These are phyloP conservation scores for Sthenelais limicola DNA, from an alignment of 2,888 invertebrate species.

Conservation along the genomic window DNA sequence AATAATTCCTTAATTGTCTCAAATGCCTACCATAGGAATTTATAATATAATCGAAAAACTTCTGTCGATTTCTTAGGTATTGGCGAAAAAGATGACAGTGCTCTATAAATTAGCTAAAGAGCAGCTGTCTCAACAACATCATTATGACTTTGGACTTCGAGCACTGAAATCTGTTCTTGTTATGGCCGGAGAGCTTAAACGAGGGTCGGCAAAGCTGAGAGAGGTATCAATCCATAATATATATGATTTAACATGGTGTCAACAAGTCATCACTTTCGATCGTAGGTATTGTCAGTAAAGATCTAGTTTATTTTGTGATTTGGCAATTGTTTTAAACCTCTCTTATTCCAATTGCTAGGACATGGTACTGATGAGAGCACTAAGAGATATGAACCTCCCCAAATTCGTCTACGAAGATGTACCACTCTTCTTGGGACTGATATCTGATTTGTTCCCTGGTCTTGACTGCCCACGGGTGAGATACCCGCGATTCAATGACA, in stretches of 20 bases:
- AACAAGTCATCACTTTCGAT: neutral
- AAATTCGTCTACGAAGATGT: conserved; percentile 95
- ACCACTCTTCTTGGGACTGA: conserved; percentile 88
- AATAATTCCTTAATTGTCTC: too few relatives aligned
- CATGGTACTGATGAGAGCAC: conserved; percentile 90
- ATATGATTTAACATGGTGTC: neutral
- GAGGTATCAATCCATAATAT: conserved; percentile 76
- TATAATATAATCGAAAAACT: too few relatives aligned
- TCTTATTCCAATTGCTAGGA: too few relatives aligned
- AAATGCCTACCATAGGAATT: too few relatives aligned
- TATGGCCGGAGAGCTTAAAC: conserved; percentile 91
- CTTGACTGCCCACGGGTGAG: conserved; percentile 90
- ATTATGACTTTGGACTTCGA: conserved; percentile 94
- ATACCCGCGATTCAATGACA: conserved; percentile 88
- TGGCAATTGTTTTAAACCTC: conserved; percentile 9
- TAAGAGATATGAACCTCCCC: conserved; percentile 93
- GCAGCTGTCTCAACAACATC: conserved; percentile 92
- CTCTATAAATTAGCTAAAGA: conserved; percentile 88
- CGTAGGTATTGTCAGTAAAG: neutral
- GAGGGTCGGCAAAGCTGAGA: conserved; percentile 83
- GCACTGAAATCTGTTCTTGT: conserved; percentile 92
- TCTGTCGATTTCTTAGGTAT: too few relatives aligned
- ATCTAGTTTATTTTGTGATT: neutral
- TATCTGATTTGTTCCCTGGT: conserved; percentile 91
- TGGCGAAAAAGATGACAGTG: conserved; percentile 95